Conservation (phyloP, 2,113 vertebrate species). For the Gnathonemus longibarbis region DNA sequence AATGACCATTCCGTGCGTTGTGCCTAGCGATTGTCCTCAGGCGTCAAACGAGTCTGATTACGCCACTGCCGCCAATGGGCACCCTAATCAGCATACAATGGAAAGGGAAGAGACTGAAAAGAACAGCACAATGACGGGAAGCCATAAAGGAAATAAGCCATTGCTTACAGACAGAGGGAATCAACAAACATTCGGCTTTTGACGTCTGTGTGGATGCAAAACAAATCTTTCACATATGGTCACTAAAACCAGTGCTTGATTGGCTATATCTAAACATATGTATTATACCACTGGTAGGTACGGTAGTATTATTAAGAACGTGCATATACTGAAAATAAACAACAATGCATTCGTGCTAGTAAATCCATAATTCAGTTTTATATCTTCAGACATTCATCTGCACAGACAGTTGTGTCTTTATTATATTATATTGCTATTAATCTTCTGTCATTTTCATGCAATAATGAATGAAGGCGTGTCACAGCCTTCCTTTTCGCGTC, state of each 20-base stretch:
- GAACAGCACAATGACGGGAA: constrained; percentile 14
- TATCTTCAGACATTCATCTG: not conserved
- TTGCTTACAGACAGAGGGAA: not conserved
- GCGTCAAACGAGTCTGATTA: not conserved
- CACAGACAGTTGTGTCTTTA: not conserved
- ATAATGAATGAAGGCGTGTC: not conserved
- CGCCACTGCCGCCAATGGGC: not conserved
- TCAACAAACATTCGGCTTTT: constrained; percentile 39
- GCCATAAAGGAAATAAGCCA: not conserved
- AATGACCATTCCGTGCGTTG: not conserved
- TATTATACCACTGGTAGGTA: not conserved
- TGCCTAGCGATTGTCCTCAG: not conserved
- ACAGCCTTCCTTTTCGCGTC: not conserved
- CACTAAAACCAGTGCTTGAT: not conserved
- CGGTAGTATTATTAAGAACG: not conserved
- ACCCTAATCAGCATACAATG: not conserved
- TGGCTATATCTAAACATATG: not conserved
- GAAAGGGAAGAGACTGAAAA: constrained; percentile 1
- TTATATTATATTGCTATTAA: not conserved
- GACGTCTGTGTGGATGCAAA: constrained; percentile 51
- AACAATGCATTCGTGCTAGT: not conserved
- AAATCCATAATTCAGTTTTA: not conserved
- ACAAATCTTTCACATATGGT: not conserved
- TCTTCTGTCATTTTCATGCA: not conserved
- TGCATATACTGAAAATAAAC: not conserved